Conservation (phyloP, 2,797 vertebrate genomes). For the Natrix natrix region DNA sequence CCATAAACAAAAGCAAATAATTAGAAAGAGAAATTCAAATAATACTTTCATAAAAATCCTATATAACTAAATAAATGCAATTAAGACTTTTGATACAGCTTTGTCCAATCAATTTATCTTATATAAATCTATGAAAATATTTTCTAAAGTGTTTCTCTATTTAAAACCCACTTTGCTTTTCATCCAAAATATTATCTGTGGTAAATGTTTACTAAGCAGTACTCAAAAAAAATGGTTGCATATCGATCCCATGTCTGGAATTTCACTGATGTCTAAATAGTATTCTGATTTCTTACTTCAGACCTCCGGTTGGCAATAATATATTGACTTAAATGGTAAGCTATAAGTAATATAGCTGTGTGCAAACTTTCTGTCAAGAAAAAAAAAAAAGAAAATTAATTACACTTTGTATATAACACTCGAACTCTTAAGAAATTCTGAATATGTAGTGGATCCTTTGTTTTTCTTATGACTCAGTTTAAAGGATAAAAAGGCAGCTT, state of each 20-base stretch:
- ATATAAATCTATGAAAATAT: neutral
- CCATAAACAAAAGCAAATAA: neutral
- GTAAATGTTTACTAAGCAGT: neutral
- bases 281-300: slow-evolving; percentile 9
- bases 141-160: neutral
- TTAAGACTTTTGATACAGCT: neutral
- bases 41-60: neutral
- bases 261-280: neutral
- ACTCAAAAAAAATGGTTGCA: neutral
- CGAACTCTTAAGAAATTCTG: slow-evolving; percentile 15
- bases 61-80: neutral
- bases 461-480: slow-evolving; percentile 1
- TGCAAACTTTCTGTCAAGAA: neutral
- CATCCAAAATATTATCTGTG: neutral
- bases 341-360: neutral
- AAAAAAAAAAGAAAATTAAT: neutral
- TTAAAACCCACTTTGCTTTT: slow-evolving; percentile 9
- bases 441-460: neutral
- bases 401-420: neutral
- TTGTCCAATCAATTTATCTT: neutral
- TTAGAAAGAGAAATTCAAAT: neutral
- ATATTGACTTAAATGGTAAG: slow-evolving; percentile 4
- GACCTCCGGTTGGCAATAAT: neutral
- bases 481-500: neutral
- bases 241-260: neutral